Conservation (phyloP, 92 coral and sea anemone species). For the Palythoa caribaeorum region DNA sequence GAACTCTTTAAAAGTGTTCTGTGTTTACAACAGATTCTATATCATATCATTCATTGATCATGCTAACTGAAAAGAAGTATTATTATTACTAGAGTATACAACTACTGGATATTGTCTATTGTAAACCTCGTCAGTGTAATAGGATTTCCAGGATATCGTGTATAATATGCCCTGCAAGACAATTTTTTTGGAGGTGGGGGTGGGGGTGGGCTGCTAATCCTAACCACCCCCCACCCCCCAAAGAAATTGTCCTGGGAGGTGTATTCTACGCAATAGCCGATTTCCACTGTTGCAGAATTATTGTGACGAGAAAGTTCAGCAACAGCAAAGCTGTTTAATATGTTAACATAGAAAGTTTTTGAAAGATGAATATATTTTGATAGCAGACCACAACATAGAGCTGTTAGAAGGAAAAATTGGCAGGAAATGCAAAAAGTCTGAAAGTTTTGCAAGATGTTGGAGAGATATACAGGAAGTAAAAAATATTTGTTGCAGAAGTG, state of each 20-base stretch:
- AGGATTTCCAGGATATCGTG: too few species aligned
- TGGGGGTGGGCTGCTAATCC: too few species aligned
- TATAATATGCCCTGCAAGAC: too few species aligned
- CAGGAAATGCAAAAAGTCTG: conserved; percentile 19
- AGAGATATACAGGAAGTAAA: neutral
- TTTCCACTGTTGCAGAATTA: neutral
- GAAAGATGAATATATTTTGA: conserved; percentile 24
- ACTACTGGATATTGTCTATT: too few species aligned
- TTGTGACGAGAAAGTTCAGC: neutral
- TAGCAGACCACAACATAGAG: neutral
- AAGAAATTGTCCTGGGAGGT: too few species aligned
- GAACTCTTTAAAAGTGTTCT: neutral
- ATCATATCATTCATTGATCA: too few species aligned
- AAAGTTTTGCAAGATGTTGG: neutral
- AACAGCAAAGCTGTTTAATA: conserved; percentile 3
- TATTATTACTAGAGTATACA: too few species aligned
- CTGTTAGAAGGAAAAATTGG: neutral
- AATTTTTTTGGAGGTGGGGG: too few species aligned
- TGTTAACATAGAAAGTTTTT: neutral
- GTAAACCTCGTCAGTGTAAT: too few species aligned
- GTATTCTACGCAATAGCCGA: neutral
- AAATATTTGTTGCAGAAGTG: conserved; percentile 42
- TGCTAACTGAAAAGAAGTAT: too few species aligned
- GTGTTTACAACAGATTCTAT: neutral
- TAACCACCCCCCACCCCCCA: too few species aligned